Conservation (phyloP, 30 jellyfish, hydroid and myxozoan genomes). For the Turritopsis dohrnii region DNA sequence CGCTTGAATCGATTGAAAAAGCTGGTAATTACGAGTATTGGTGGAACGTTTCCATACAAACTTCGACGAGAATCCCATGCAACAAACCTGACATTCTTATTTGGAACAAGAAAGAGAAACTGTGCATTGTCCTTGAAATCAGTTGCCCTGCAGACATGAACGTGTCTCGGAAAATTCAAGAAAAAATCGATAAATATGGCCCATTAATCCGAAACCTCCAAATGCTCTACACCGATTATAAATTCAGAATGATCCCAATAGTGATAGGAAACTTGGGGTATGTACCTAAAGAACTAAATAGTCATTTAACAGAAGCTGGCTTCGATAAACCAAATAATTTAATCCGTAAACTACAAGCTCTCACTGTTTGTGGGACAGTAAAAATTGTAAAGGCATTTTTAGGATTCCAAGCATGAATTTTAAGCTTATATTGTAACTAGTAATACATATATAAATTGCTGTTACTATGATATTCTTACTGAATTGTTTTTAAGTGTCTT, state of each 20-base stretch:
- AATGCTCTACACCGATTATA: background rate
- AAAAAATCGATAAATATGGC: background rate
- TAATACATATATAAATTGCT: no score
- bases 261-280: background rate
- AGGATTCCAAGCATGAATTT: no score
- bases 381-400: no score
- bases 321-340: no score
- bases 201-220: background rate
- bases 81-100: background rate
- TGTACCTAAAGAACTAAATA: no score
- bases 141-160: background rate
- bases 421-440: no score
- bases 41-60: background rate
- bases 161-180: background rate
- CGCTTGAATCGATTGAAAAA: background rate
- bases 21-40: background rate
- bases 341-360: no score
- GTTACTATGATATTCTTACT: no score
- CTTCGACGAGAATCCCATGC: background rate
- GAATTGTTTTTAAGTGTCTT: no score
- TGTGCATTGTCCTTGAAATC: background rate
- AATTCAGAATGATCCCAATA: background rate
- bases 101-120: background rate
- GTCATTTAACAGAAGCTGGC: no score
- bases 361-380: no score